Percentiles rank a stretch among this genome's conserved stretches.
Conservation (phyloP, 2,113 vertebrate genomes). For the Eulemur macaco region DNA sequence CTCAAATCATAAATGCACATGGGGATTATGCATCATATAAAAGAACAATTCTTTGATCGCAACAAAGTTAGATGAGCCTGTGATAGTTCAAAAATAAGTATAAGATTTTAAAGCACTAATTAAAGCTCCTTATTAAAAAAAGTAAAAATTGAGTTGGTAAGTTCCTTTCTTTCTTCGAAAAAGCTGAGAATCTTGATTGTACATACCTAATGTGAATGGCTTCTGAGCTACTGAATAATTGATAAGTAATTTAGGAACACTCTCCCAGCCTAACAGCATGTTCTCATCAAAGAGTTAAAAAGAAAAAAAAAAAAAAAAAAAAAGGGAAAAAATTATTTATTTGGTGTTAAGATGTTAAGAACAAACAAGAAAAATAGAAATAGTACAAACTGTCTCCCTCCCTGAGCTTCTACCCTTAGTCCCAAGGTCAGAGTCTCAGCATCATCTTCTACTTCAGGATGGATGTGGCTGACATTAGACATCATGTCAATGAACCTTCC, state of each 20-base stretch:
- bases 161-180: constrained; percentile 23
- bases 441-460: background rate
- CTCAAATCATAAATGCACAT: background rate
- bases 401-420: background rate
- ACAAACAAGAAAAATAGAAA: background rate
- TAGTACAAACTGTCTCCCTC: background rate
- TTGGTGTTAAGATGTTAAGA: background rate
- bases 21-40: background rate
- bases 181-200: background rate
- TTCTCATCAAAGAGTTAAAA: background rate
- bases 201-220: background rate
- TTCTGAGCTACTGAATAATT: background rate
- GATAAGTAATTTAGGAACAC: background rate
- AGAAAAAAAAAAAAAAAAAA: background rate
- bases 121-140: background rate
- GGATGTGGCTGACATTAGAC: background rate
- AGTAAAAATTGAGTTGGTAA: background rate
- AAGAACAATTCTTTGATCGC: background rate
- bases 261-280: background rate
- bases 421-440: background rate
- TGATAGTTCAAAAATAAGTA: background rate
- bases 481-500: background rate
- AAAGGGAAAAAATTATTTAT: background rate
- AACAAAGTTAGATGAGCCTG: background rate
- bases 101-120: background rate